Evolutionary conservation across 1,140 invertebrate species (phyloP), one percentile per base, ranked within the genome.

Genomic region (Apis florea): DNA sequence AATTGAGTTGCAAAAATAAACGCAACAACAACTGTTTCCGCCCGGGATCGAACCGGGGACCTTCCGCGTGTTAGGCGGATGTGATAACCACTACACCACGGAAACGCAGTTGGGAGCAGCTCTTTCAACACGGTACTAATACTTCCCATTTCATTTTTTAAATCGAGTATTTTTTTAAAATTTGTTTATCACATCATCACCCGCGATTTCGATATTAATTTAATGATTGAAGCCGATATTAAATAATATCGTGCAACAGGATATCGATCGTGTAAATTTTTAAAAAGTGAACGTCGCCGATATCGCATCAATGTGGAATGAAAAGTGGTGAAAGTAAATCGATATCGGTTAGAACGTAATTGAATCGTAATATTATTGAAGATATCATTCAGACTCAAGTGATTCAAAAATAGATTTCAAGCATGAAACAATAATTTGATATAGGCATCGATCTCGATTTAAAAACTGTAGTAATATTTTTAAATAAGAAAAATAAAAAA

Each of bases 31-130:
- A 11, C 0, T 82, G 80, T 78, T 78, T 78, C 80, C 67, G 80
- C 80, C 80, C 80, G 80, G 80, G 80, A 82, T 82, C 67, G 79
- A 82, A 82, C 79, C 79, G 73, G 66, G 73, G 79, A 82, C 79
- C 73, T 82, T 77, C 79, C 66, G 79, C 79, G 79, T 82, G 79
- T 82, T 82, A 82, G 73, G 73, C 79, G 73, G 79, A 84, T 82
- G 83, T 83, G 83, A 85, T 85, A 79, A 79, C 80, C 75, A 83
- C 83, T 85, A 82, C 83, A 85, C 83, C 81, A 82, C 83, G 69
- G 79, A 72, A 77, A 79, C 78, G 1, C 0, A 6, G 2, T 71
- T 49, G 6, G 0, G 0, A 0, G 0, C 1, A 1, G 1, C 1
- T n/a, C 21, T 68, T 2, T 31, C 0, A 15, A n/a, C 0, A 9